phyloP scores from a whole-genome alignment of 2,113 vertebrate genomes.

The Caloenas nicobarica region DNA sequence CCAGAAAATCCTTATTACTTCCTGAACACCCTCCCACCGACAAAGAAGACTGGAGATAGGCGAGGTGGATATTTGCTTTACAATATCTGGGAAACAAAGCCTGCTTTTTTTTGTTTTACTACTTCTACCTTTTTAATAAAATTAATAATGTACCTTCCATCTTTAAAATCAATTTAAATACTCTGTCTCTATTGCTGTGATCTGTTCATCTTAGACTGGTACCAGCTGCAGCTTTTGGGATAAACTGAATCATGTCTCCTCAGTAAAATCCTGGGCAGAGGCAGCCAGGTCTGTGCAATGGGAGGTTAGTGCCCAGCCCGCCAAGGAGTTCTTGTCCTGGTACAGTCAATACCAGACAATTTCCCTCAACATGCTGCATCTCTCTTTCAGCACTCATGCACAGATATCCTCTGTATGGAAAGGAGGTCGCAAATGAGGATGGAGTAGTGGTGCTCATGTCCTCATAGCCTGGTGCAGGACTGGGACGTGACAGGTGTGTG shows the following conservation, averaged over 20 bases:
- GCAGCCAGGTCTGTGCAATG: accelerated
- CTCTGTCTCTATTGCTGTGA: not conserved
- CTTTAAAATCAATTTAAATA: not conserved
- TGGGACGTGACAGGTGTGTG: not conserved
- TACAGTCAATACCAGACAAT: not conserved
- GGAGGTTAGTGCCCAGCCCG: not conserved
- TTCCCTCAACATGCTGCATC: not conserved
- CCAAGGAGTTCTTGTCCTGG: not conserved
- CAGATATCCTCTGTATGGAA: not conserved
- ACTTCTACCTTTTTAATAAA: not conserved
- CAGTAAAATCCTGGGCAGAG: not conserved
- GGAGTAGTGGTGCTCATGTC: not conserved
- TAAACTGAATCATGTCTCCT: not conserved
- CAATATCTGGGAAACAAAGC: not conserved
- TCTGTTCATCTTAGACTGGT: not conserved
- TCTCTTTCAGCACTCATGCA: not conserved
- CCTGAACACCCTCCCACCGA: too few relatives aligned
- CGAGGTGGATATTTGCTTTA: too few relatives aligned
- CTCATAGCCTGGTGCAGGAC: not conserved
- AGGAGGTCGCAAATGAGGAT: not conserved
- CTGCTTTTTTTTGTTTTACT: not conserved
- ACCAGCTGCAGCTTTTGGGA: not conserved
- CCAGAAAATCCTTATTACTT: too few relatives aligned
- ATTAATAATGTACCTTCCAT: not conserved
- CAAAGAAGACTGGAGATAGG: too few relatives aligned